phyloP scores from a whole-genome alignment of 2,888 invertebrate species.

The Spisula solida region DNA sequence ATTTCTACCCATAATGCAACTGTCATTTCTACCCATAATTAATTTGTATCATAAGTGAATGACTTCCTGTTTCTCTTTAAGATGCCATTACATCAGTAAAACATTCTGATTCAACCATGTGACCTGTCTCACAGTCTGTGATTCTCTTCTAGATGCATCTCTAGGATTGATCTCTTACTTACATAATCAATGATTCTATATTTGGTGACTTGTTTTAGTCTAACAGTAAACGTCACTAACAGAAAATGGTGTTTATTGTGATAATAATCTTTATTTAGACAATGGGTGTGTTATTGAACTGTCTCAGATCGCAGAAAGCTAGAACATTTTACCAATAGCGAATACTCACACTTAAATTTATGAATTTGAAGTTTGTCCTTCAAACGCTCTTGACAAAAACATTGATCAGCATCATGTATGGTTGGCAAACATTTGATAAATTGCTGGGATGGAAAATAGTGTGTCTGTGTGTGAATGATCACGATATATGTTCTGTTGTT shows the following conservation, averaged over 20 bases:
- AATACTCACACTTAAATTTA: too few species aligned
- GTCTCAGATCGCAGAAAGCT: neutral
- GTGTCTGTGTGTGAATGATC: too few species aligned
- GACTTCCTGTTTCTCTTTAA: conserved; percentile 15
- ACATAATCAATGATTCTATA: neutral
- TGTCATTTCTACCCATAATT: conserved; percentile 21
- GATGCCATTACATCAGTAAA: conserved; percentile 12
- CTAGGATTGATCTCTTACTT: neutral
- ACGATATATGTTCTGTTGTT: too few species aligned
- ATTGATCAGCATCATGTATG: too few species aligned
- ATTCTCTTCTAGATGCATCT: neutral
- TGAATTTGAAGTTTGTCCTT: too few species aligned
- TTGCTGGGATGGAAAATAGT: too few species aligned
- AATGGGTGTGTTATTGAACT: neutral
- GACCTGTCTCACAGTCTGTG: neutral
- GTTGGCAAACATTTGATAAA: too few species aligned
- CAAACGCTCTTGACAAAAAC: too few species aligned
- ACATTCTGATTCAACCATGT: neutral
- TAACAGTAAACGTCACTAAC: neutral
- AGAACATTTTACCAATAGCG: neutral
- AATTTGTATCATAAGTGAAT: neutral
- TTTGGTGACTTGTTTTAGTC: neutral
- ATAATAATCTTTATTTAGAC: neutral
- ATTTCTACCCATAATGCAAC: conserved; percentile 5
- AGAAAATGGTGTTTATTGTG: neutral